Conservation (phyloP, 2,888 invertebrate genomes). For the Nomada lathburiana region DNA sequence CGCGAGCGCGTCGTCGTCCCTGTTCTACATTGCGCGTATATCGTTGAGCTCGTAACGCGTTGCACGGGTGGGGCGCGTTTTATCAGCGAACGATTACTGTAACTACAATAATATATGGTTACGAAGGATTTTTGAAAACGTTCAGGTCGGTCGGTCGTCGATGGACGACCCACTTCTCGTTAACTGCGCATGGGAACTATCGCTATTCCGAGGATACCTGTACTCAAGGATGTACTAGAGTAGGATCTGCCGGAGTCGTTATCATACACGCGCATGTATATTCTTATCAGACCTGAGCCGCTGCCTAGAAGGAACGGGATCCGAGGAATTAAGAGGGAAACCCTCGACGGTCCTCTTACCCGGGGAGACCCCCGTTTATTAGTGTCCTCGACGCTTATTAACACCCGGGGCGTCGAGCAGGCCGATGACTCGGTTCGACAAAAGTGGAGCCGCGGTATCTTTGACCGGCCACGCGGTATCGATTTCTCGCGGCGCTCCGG, state of each 20-base stretch:
- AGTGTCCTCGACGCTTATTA: not conserved
- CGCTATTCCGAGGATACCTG: constrained; percentile 5
- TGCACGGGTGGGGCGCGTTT: not conserved
- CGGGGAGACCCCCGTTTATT: not conserved
- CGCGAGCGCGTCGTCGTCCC: too few relatives aligned
- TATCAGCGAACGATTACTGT: not conserved
- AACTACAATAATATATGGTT: too few relatives aligned
- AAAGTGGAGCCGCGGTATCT: constrained; percentile 13
- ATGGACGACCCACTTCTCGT: not conserved
- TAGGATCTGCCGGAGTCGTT: not conserved
- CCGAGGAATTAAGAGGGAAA: not conserved
- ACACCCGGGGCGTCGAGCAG: not conserved
- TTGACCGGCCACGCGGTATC: constrained; percentile 25
- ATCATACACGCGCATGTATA: not conserved
- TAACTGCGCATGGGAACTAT: not conserved
- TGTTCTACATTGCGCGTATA: too few relatives aligned
- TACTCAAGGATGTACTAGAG: not conserved
- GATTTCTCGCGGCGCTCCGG: constrained; percentile 27
- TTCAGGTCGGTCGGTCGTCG: not conserved
- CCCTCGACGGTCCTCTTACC: too few relatives aligned
- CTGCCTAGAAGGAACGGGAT: not conserved
- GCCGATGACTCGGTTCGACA: constrained; percentile 11
- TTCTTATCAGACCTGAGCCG: not conserved
- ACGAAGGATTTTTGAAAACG: not conserved
- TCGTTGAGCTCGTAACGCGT: not conserved